Conservation (phyloP, 92 coral and sea anemone species). For the Siderastrea siderea region DNA sequence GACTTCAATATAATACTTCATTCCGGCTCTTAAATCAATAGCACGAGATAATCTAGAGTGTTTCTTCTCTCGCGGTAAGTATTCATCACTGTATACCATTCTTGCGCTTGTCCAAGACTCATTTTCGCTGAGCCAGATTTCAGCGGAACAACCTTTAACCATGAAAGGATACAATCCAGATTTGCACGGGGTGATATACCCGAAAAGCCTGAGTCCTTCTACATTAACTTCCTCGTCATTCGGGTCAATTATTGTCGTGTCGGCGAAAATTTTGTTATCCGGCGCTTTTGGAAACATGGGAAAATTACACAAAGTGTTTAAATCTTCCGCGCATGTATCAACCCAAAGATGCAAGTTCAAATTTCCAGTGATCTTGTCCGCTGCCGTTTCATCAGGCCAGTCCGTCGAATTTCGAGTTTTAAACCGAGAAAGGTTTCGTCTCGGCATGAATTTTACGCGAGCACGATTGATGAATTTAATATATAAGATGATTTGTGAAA, state of each 20-base stretch:
- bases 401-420: neutral
- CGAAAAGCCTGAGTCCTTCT: conserved; percentile 44
- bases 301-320: conserved; percentile 56
- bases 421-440: neutral
- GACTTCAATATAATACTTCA: conserved; percentile 55
- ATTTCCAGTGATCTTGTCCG: neutral
- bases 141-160: conserved; percentile 41
- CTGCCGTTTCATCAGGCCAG: neutral
- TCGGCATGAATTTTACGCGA: too few relatives aligned
- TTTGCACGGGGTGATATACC: conserved; percentile 56
- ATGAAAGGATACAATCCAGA: conserved; percentile 60
- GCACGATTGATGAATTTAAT: neutral
- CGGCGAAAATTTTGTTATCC: neutral
- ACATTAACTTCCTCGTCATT: neutral
- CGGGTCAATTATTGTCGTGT: neutral
- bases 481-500: neutral
- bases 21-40: conserved; percentile 26
- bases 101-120: neutral
- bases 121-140: conserved; percentile 45
- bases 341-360: conserved; percentile 61
- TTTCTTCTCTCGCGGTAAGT: neutral
- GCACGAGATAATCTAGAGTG: neutral
- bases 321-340: conserved; percentile 8
- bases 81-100: conserved; percentile 28
- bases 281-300: conserved; percentile 81